Conservation (phyloP, 2,797 vertebrate species). For the Pempheris klunzingeri region DNA sequence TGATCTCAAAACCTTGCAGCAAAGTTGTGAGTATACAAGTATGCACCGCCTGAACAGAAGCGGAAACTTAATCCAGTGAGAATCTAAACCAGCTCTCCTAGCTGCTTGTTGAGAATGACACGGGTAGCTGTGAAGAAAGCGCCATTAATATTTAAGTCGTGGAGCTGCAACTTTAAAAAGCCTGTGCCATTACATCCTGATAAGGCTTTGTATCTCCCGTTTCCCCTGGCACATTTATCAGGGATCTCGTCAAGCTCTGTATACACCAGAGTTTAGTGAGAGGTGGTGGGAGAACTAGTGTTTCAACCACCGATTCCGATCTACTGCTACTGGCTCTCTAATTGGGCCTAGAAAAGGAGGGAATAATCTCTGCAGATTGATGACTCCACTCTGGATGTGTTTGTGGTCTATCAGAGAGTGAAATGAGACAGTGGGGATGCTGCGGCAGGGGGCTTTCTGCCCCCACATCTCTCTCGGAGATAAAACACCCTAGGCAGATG, state of each 20-base stretch:
- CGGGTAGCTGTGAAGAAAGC: slow-evolving; percentile 59
- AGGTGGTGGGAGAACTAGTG: slow-evolving; percentile 65
- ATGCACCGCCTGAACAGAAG: slow-evolving; percentile 45
- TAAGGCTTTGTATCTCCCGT: slow-evolving; percentile 76
- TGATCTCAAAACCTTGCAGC: slow-evolving; percentile 53
- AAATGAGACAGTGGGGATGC: slow-evolving; percentile 83
- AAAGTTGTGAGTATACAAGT: slow-evolving; percentile 50
- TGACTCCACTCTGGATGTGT: slow-evolving; percentile 79
- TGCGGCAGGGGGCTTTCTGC: slow-evolving; percentile 60
- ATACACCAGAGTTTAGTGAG: slow-evolving; percentile 69
- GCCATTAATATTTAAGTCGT: slow-evolving; percentile 79
- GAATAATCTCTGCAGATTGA: slow-evolving; percentile 83
- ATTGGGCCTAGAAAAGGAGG: slow-evolving; percentile 78
- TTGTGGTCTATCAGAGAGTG: slow-evolving; percentile 87
- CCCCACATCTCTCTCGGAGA: slow-evolving; percentile 71
- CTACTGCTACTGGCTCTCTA: slow-evolving; percentile 74
- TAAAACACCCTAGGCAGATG: slow-evolving; percentile 77
- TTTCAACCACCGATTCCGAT: slow-evolving; percentile 77
- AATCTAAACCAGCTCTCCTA: slow-evolving; percentile 56
- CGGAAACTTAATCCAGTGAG: slow-evolving; percentile 56
- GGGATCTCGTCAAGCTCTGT: slow-evolving; percentile 72
- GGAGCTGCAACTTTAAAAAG: slow-evolving; percentile 73
- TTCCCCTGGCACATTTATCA: slow-evolving; percentile 80
- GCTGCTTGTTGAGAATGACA: slow-evolving; percentile 69
- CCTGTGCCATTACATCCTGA: slow-evolving; percentile 77